Evolutionary conservation across 2,797 vertebrate genomes (phyloP).

Genomic region (Chelonia mydas): DNA sequence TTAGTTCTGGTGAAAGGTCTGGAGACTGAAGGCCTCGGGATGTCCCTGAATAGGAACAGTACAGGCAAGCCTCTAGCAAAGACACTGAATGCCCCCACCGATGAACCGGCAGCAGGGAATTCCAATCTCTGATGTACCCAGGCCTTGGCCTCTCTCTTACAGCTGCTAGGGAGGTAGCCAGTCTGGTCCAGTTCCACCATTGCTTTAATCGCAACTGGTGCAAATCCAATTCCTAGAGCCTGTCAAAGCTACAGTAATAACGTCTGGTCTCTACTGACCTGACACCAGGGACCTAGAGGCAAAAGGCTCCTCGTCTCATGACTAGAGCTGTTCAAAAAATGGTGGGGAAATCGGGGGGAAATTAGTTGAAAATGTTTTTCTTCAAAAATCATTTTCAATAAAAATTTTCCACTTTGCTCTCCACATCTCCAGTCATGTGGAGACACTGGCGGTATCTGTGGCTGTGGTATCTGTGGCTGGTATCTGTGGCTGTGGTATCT

Average conservation of each 20-base stretch:
- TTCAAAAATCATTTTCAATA: accelerated
- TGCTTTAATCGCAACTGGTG: neutral
- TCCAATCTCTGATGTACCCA: accelerated
- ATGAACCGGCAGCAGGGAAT: neutral
- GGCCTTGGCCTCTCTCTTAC: neutral
- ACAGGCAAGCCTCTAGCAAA: neutral
- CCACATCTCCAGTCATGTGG: accelerated
- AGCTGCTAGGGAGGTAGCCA: accelerated
- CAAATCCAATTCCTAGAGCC: neutral
- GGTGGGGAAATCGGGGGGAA: neutral
- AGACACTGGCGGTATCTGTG: neutral
- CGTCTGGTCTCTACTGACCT: neutral
- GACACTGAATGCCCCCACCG: neutral
- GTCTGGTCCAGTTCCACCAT: accelerated
- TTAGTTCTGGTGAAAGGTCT: neutral
- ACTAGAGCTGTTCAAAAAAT: neutral
- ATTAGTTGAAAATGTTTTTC: neutral
- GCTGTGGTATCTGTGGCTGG: too few species aligned
- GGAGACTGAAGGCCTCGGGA: neutral
- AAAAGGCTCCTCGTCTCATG: neutral
- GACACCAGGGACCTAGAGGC: neutral
- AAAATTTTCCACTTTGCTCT: neutral
- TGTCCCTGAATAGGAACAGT: neutral
- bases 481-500: too few species aligned
- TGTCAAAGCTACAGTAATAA: neutral